Conservation (phyloP, 2,888 invertebrate species). For the Antheraea assamensis region DNA sequence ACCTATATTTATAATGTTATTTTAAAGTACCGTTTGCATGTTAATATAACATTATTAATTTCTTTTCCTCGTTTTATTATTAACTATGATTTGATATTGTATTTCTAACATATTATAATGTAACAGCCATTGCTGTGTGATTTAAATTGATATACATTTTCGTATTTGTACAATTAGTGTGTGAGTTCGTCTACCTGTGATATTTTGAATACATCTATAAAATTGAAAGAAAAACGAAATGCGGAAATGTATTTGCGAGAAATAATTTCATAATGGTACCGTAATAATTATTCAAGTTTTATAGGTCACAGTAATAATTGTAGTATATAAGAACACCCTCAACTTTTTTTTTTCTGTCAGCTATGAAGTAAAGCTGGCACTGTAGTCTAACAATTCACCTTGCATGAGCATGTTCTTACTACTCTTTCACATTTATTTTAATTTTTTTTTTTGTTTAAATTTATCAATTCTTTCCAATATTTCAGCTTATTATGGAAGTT, state of each 20-base stretch:
- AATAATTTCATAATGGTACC: not conserved
- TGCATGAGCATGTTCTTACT: conserved; percentile 44
- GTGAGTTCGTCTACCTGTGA: not conserved
- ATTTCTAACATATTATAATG: not conserved
- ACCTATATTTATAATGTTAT: not conserved
- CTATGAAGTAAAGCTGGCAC: not conserved
- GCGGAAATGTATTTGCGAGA: not conserved
- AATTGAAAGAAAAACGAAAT: not conserved
- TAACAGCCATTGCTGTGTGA: not conserved
- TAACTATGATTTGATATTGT: not conserved
- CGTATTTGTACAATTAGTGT: not conserved
- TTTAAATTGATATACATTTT: not conserved
- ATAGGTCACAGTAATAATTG: not conserved
- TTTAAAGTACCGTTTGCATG: not conserved
- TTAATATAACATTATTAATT: not conserved
- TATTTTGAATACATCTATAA: not conserved
- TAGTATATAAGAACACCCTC: too few relatives aligned
- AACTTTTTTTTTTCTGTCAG: not conserved
- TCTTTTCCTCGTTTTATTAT: not conserved
- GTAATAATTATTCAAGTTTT: not conserved
- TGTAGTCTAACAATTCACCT: conserved; percentile 21
- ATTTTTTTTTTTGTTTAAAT: conserved; percentile 37
- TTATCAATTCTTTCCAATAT: conserved; percentile 57
- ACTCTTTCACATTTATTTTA: conserved; percentile 16
- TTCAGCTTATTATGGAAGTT: conserved; percentile 81